A percentile compares a stretch with the other conserved stretches of the same genome.
Conservation (phyloP, 2,113 vertebrate species). For the Indri indri region DNA sequence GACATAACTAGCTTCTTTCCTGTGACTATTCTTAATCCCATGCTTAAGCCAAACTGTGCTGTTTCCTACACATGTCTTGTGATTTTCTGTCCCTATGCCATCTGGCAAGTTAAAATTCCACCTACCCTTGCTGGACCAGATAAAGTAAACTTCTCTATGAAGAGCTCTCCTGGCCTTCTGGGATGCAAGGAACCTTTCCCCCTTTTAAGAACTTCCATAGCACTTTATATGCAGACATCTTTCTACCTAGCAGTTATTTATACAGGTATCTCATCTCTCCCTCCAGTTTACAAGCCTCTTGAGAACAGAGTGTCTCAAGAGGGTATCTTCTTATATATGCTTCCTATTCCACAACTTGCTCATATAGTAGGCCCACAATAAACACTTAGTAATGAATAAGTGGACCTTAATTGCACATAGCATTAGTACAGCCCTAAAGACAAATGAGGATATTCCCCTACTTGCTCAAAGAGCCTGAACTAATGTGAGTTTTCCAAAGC, state of each 20-base stretch:
- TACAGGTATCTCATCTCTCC: not conserved
- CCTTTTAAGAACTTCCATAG: not conserved
- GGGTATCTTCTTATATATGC: not conserved
- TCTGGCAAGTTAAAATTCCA: slow-evolving; percentile 30
- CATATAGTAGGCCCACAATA: not conserved
- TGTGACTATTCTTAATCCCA: not conserved
- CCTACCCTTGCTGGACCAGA: not conserved
- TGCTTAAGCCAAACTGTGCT: slow-evolving; percentile 14
- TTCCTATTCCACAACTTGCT: not conserved
- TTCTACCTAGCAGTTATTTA: not conserved
- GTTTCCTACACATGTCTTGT: not conserved
- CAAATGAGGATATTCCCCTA: not conserved
- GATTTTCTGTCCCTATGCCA: slow-evolving; percentile 24
- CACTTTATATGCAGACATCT: not conserved
- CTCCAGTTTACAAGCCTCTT: not conserved
- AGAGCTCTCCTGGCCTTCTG: not conserved
- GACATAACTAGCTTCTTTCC: slow-evolving; percentile 11
- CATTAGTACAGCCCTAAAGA: not conserved
- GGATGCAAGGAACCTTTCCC: not conserved
- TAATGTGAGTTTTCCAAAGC: not conserved
- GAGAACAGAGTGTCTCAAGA: not conserved
- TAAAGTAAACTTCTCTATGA: not conserved
- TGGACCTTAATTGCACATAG: not conserved
- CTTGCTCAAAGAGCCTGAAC: not conserved
- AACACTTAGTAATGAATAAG: not conserved